Conservation (phyloP, 2,113 vertebrate genomes). For the Rhinoptilus africanus region DNA sequence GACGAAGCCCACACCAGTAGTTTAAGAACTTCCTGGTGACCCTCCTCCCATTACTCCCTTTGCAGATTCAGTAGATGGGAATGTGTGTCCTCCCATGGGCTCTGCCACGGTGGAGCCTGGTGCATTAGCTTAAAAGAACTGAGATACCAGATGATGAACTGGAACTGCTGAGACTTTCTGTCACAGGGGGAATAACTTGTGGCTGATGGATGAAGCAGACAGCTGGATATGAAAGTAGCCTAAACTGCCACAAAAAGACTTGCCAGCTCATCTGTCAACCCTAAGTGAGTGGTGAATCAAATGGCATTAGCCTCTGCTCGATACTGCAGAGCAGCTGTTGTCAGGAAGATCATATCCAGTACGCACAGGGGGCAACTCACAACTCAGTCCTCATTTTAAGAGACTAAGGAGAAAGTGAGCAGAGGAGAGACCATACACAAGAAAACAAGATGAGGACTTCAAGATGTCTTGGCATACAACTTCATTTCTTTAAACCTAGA, state of each 20-base stretch:
- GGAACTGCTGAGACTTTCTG: constrained; percentile 19
- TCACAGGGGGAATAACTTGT: constrained; percentile 34
- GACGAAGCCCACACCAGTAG: background rate
- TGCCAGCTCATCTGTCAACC: constrained; percentile 35
- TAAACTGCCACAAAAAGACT: constrained; percentile 42
- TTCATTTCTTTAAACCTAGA: background rate
- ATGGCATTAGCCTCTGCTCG: constrained; percentile 6
- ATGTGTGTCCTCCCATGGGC: background rate
- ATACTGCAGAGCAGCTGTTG: background rate
- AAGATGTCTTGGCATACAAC: background rate
- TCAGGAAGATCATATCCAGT: background rate
- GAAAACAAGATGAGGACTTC: background rate
- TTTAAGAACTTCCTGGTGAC: constrained; percentile 34
- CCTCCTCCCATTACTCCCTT: background rate
- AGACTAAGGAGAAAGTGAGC: background rate
- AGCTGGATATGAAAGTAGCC: constrained; percentile 50
- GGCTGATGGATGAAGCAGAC: constrained; percentile 27
- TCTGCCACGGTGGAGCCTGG: background rate
- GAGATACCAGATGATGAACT: constrained; percentile 26
- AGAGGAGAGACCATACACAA: background rate
- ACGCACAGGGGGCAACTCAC: background rate
- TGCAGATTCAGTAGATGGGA: background rate
- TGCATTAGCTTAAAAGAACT: constrained; percentile 53
- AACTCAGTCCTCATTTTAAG: background rate
- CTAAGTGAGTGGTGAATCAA: constrained; percentile 26